Conservation (phyloP, 2,888 invertebrate genomes). For the Eurois occulta region DNA sequence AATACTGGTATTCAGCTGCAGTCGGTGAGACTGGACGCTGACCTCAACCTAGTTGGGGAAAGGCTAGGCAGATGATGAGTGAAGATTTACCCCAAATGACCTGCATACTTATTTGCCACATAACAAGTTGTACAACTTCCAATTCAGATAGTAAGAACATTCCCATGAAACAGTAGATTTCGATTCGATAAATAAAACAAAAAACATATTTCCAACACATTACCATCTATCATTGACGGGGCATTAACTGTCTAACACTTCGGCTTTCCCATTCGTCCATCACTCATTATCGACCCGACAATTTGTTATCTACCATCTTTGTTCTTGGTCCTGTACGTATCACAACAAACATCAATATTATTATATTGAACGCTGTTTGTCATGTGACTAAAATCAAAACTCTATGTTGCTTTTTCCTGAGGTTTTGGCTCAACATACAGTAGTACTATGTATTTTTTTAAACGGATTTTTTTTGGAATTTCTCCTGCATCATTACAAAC, state of each 20-base stretch:
- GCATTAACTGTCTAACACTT: constrained; percentile 43
- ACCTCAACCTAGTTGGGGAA: too few relatives aligned
- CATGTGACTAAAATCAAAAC: constrained; percentile 10
- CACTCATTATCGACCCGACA: constrained; percentile 41
- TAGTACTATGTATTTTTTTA: neutral
- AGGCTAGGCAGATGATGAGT: too few relatives aligned
- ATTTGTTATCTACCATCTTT: constrained; percentile 37
- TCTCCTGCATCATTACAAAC: too few relatives aligned
- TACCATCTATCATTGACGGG: constrained; percentile 33
- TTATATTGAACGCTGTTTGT: constrained; percentile 12
- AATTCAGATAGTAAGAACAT: neutral
- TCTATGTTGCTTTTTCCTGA: neutral
- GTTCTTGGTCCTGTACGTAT: constrained; percentile 21
- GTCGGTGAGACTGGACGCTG: too few relatives aligned
- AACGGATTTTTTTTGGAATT: too few relatives aligned
- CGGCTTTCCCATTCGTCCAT: neutral
- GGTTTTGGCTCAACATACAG: neutral
- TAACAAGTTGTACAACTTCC: neutral
- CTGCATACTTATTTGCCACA: neutral
- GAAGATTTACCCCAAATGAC: too few relatives aligned
- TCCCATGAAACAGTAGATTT: neutral
- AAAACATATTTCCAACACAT: constrained; percentile 18
- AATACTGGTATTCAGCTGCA: too few relatives aligned
- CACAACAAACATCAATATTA: constrained; percentile 11
- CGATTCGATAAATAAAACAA: neutral